A percentile compares a stretch with the other conserved stretches of the same genome.
Evolutionary conservation across 2,113 vertebrate species (phyloP).

Genomic region (Anguilla japonica): DNA sequence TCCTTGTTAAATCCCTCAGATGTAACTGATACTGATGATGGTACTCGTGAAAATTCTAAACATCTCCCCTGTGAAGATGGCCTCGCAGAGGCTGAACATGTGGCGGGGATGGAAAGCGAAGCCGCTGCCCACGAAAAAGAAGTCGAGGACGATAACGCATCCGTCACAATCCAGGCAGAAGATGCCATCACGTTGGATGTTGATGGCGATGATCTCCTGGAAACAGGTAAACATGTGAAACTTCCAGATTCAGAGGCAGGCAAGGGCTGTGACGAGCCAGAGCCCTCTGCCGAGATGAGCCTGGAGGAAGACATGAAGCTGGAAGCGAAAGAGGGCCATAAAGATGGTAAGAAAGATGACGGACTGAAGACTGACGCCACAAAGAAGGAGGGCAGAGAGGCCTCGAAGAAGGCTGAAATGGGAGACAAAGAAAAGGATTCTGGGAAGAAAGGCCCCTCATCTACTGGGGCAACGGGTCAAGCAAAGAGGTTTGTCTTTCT

Average conservation of each 20-base stretch:
- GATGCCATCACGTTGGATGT: conserved; percentile 99
- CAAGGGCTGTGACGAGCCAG: conserved; percentile 89
- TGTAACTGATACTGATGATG: conserved; percentile 99
- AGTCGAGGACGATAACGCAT: conserved; percentile 97
- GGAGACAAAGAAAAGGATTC: conserved; percentile 99
- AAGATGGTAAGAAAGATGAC: conserved; percentile 97
- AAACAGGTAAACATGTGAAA: conserved; percentile 99
- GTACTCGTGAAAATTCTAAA: conserved; percentile 99
- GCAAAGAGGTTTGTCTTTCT: conserved; percentile 99
- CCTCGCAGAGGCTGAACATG: conserved; percentile 83
- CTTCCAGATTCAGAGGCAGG: conserved; percentile 98
- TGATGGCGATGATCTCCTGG: conserved; percentile 99
- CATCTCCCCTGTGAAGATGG: conserved; percentile 89
- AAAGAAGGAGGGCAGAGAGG: conserved; percentile 96
- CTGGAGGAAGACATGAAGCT: conserved; percentile 86
- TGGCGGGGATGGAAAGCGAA: conserved; percentile 83
- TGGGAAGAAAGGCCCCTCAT: conserved; percentile 99
- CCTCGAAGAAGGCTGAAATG: conserved; percentile 94
- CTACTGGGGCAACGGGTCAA: conserved; percentile 98
- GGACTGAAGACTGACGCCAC: conserved; percentile 81
- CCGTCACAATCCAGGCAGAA: conserved; percentile 98
- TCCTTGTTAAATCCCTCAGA: conserved; percentile 99
- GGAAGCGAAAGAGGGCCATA: conserved; percentile 86
- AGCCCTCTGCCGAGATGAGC: conserved; percentile 83
- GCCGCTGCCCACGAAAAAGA: conserved; percentile 87